These are phyloP conservation scores for Campopleginae sp. DNA, from an alignment of 2,888 invertebrate species.

Conservation along the genomic window DNA sequence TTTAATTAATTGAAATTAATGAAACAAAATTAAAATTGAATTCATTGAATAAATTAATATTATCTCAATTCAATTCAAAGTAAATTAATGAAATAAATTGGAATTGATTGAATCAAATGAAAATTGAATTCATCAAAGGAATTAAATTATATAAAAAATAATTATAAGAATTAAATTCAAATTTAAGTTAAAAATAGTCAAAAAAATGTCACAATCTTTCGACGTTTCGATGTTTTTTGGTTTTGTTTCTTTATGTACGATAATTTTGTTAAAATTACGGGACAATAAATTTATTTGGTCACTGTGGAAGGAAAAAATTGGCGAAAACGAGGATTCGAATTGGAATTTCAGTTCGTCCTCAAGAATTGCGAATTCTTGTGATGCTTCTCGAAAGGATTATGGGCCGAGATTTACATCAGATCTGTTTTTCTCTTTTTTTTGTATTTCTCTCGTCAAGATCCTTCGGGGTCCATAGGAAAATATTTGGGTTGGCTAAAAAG, in stretches of 20 bases:
- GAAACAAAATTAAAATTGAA: too few relatives aligned
- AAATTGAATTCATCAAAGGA: too few relatives aligned
- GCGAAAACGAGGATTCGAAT: slow-evolving; percentile 4
- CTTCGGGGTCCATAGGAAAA: slow-evolving; percentile 25
- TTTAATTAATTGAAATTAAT: too few relatives aligned
- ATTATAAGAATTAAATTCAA: too few relatives aligned
- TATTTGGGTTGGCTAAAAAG: slow-evolving; percentile 31
- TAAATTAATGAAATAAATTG: too few relatives aligned
- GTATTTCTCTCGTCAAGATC: slow-evolving; percentile 19
- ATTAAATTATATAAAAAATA: too few relatives aligned
- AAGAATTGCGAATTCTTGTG: slow-evolving; percentile 37
- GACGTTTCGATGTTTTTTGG: neutral
- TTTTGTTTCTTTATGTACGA: neutral
- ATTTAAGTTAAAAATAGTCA: neutral
- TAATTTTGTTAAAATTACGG: neutral
- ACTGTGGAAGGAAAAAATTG: neutral
- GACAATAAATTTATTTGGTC: neutral
- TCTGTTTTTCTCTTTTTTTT: slow-evolving; percentile 4
- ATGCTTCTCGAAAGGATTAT: slow-evolving; percentile 21
- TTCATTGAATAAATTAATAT: too few relatives aligned
- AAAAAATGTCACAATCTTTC: neutral
- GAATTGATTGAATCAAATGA: too few relatives aligned
- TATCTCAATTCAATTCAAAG: too few relatives aligned
- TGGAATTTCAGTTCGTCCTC: neutral
- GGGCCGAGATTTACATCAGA: neutral